Base-by-base conservation (phyloP, 2,888 invertebrate species). In the Callyntrura guangdongensis region DNA sequence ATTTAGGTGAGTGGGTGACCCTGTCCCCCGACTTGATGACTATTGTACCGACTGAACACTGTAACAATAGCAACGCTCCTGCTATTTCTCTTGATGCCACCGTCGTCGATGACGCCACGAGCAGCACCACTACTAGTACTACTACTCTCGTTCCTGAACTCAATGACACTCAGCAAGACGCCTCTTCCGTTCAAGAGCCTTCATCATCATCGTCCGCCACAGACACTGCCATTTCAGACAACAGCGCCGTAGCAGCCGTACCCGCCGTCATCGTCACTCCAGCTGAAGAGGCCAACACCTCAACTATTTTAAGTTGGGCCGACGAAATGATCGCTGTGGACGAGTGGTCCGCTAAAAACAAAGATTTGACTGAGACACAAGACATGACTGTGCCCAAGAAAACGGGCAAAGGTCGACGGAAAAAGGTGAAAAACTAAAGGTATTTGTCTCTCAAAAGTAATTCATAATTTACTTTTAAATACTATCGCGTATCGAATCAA, bases 81-180 rank as follows among this genome's bases (percentile, higher is more conserved):
- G 17, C n/a, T n/a, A n/a, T n/a, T n/a, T n/a, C n/a, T n/a, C n/a
- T n/a, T n/a, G n/a, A n/a, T n/a, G n/a, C n/a, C n/a, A n/a, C n/a
- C n/a, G n/a, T n/a, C n/a, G n/a, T 22, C 25, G 36, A 27, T 22
- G 20, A 59, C 2, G 20, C 59, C 20, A 9, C 59, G n/a, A n/a
- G n/a, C n/a, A n/a, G n/a, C n/a, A n/a, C n/a, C n/a, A 49, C 45
- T 53, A 77, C 17, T 45, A 11, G 6, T 11, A 74, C 81, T 53
- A 25, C 86, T 25, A 53, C 4, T n/a, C 45, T 59, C 74, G 47
- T 82, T 87, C 49, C 83, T 56, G 86, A 45, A 27, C 17, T 12
- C 27, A 79, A 90, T 47, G 92, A 88, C 74, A 89, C 88, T 87
- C 91, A 90, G 47, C 77, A 49, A 56, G n/a, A n/a, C n/a, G 53